Base-by-base conservation (phyloP, 1,140 invertebrate genomes). In the Caenorhabditis tropicalis region DNA sequence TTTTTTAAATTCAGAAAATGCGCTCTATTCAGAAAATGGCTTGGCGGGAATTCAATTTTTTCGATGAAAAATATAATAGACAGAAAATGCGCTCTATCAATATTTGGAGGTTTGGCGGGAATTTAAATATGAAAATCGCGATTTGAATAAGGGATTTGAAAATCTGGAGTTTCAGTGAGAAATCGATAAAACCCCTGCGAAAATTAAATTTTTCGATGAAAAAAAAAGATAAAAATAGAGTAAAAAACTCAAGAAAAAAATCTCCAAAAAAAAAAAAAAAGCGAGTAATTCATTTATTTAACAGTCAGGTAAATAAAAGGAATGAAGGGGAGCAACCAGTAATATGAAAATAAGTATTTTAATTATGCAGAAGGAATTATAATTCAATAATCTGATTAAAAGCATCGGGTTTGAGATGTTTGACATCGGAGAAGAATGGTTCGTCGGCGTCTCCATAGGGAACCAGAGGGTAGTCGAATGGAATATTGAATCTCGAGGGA, bases 401-500 rank as follows among this genome's bases (percentile, higher is more conserved):
- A 12, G 33, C 43, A 31, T 58, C 81, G 9, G 51, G 46, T 24
- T 74, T 21, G 1, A 29, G 36, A 29, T 86, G 39, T 36, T 70
- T 79, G 0, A 1, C 16, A 33, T 92, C 89, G 46, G 86, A 88
- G 36, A 92, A 91, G 90, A 94, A 95, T 2, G 94, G 94, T 83
- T 92, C 92, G 92, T 95, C 95, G 84, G 91, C 90, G 0, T 89
- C 88, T 6, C 89, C 91, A 90, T 95, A 96, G 2, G 93, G 93
- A 0, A 92, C 93, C 39, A 94, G 90, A 5, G 95, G 95, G 5
- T 95, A 89, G 92, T 96, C 95, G 90, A 94, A 95, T n/a, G 95
- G 95, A 95, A 96, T 94, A 7, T 85, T 56, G 53, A 74, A 81
- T 10, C 83, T 31, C 4, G 49, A 16, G 12, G 49, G 51, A 29